These are phyloP conservation scores for Netta rufina DNA, from an alignment of 2,797 vertebrate species.

Conservation along the genomic window DNA sequence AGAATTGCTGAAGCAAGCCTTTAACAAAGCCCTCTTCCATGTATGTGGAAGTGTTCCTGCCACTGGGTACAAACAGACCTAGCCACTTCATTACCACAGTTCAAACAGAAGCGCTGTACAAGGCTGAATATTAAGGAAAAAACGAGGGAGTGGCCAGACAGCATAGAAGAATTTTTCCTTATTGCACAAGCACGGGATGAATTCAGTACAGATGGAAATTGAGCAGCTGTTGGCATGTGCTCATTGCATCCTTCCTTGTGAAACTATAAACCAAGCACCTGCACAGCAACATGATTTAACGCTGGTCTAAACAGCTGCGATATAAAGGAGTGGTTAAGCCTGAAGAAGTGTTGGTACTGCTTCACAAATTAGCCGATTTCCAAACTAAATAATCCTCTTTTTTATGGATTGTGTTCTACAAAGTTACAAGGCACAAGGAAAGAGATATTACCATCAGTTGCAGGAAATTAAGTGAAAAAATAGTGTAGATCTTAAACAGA, in stretches of 20 bases:
- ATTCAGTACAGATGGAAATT: not conserved
- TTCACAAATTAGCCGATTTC: not conserved
- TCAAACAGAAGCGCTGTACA: not conserved
- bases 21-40: not conserved
- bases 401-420: not conserved
- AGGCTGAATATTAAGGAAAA: not conserved
- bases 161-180: not conserved
- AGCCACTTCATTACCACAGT: not conserved
- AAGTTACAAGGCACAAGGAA: not conserved
- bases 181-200: not conserved
- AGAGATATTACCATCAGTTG: not conserved
- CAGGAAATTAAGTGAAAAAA: not conserved
- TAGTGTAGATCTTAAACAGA: not conserved
- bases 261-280: constrained; percentile 29
- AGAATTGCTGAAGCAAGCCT: not conserved
- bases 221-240: not conserved
- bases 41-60: not conserved
- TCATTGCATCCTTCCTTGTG: not conserved
- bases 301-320: not conserved
- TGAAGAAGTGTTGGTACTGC: not conserved
- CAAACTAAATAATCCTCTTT: not conserved
- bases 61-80: not conserved
- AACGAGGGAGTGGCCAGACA: not conserved
- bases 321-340: not conserved
- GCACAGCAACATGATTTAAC: not conserved